phyloP scores from a whole-genome alignment of 2,113 vertebrate genomes.

The Grammatotria lemairii region DNA sequence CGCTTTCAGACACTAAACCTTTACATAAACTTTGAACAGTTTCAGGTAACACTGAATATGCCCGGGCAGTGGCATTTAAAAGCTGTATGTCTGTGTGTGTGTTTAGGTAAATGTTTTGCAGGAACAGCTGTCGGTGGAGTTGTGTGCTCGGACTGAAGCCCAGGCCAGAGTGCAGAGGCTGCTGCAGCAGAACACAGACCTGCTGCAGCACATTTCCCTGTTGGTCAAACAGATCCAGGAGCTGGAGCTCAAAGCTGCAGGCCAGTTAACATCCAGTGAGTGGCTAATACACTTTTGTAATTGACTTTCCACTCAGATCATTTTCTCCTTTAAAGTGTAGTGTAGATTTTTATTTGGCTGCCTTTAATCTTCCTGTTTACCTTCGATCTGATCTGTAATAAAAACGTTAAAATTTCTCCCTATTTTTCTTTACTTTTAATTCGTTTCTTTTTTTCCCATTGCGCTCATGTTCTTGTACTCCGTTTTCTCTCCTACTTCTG shows the following conservation, averaged over 20 bases:
- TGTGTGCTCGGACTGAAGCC: conserved; percentile 82
- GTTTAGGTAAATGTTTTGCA: conserved; percentile 85
- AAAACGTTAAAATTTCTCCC: neutral
- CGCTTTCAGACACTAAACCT: neutral
- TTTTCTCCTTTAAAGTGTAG: neutral
- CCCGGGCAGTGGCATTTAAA: neutral
- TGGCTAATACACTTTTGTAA: neutral
- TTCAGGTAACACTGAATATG: neutral
- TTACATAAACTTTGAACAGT: neutral
- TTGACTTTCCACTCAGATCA: neutral
- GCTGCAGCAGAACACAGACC: conserved; percentile 92
- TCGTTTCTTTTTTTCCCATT: neutral
- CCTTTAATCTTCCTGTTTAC: neutral
- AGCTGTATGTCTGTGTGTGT: neutral
- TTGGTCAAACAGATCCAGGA: conserved; percentile 96
- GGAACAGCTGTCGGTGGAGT: conserved; percentile 89
- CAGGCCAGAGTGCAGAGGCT: conserved; percentile 90
- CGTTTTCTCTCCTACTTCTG: conserved; percentile 17
- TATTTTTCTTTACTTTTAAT: neutral
- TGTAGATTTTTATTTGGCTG: neutral
- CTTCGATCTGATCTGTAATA: neutral
- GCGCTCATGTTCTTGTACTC: neutral
- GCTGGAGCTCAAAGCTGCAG: conserved; percentile 84
- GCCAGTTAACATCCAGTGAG: conserved; percentile 80
- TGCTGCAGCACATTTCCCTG: conserved; percentile 91